Evolutionary conservation across 1,140 invertebrate species (phyloP).

Genomic region (Xylocopa sonorina): DNA sequence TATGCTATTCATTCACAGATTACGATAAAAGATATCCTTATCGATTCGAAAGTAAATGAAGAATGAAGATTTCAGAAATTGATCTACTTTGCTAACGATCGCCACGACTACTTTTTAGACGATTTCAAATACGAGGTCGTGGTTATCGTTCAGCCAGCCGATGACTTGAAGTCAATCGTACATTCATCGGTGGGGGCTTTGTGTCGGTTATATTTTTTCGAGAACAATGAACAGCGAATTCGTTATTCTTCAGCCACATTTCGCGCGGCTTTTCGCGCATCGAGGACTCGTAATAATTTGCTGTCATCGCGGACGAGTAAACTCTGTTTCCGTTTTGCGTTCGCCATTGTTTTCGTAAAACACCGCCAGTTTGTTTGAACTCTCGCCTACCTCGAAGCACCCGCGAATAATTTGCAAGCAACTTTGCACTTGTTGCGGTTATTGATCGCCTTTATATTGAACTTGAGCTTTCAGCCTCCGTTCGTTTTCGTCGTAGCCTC

Average conservation of each 20-base stretch:
- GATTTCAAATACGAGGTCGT: background rate
- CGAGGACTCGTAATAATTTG: conserved; percentile 16
- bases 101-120: background rate
- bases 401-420: background rate
- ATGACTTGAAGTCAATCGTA: background rate
- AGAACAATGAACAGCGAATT: conserved; percentile 1
- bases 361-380: background rate
- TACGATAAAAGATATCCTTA: too few relatives aligned
- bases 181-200: background rate
- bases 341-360: conserved; percentile 2
- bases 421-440: background rate
- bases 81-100: background rate
- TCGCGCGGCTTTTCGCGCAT: background rate
- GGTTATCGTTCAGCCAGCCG: background rate
- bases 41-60: background rate
- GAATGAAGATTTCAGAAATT: background rate
- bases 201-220: background rate
- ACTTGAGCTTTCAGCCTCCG: background rate
- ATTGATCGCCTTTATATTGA: background rate
- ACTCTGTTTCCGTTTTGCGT: conserved; percentile 8
- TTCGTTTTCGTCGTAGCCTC: too few relatives aligned
- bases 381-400: background rate
- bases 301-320: conserved; percentile 16
- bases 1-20: too few relatives aligned
- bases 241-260: background rate